These are phyloP conservation scores for Epicauta chinensis DNA, from an alignment of 1,140 invertebrate species.

Conservation along the genomic window DNA sequence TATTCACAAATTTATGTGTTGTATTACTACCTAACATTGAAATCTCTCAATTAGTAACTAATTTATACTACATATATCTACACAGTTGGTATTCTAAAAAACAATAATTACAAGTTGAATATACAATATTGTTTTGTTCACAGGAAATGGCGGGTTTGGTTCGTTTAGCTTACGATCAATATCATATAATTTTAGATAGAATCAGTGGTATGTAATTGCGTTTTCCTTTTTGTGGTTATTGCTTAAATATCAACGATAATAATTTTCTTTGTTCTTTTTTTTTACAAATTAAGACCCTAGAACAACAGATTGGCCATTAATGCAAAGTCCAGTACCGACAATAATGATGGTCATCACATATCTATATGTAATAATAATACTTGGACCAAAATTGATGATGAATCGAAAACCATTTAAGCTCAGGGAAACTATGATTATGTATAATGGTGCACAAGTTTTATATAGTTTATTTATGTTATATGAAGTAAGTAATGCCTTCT, in stretches of 20 bases:
- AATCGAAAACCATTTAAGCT: constrained; percentile 82
- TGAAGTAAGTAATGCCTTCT: too few relatives aligned
- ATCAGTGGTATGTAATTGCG: constrained; percentile 44
- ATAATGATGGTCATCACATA: constrained; percentile 74
- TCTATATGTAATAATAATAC: constrained; percentile 69
- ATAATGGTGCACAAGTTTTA: constrained; percentile 85
- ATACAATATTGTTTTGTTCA: too few relatives aligned
- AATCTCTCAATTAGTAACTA: neutral
- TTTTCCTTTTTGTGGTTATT: too few relatives aligned
- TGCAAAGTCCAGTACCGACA: constrained; percentile 84
- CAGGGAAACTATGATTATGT: constrained; percentile 70
- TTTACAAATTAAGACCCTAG: constrained; percentile 71
- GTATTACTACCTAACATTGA: neutral
- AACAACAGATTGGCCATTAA: constrained; percentile 84
- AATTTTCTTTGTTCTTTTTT: too few relatives aligned
- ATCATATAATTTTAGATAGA: constrained; percentile 43
- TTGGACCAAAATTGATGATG: constrained; percentile 82
- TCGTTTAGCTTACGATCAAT: constrained; percentile 52
- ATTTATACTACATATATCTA: too few relatives aligned
- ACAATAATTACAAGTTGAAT: too few relatives aligned
- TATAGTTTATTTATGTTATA: constrained; percentile 83
- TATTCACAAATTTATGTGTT: too few relatives aligned
- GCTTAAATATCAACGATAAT: too few relatives aligned
- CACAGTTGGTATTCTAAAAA: too few relatives aligned
- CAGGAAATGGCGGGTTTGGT: constrained; percentile 50